Conservation (phyloP, 1,140 invertebrate species). For the Samia ricini region DNA sequence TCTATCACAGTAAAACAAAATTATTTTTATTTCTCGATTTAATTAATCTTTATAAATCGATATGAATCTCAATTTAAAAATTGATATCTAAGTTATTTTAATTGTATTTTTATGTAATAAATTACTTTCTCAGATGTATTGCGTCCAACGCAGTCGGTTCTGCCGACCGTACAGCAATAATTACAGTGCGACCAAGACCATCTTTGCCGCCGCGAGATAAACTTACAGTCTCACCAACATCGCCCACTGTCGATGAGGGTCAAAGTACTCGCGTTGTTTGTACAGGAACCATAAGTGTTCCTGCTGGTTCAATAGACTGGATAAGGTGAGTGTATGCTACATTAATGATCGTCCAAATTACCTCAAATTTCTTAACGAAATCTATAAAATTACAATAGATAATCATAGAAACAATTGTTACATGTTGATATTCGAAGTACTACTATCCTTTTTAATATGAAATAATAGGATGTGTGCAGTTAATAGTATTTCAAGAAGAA, state of each 20-base stretch:
- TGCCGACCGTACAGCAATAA: conserved; percentile 37
- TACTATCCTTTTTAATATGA: no score
- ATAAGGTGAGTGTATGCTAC: conserved; percentile 43
- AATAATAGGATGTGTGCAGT: no score
- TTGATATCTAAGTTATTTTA: no score
- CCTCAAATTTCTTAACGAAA: no score
- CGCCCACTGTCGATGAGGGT: conserved; percentile 52
- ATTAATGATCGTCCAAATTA: not conserved
- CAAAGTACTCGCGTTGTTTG: conserved; percentile 53
- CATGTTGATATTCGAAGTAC: no score
- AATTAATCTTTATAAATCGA: no score
- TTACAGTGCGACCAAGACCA: conserved; percentile 46
- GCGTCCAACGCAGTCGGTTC: conserved; percentile 53
- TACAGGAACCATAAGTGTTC: conserved; percentile 49
- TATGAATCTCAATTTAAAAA: no score
- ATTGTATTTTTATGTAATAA: not conserved
- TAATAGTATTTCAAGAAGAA: no score
- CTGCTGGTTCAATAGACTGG: conserved; percentile 64
- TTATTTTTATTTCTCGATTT: no score
- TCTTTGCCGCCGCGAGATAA: conserved; percentile 29
- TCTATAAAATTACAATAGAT: no score
- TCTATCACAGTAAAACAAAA: no score
- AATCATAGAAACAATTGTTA: no score
- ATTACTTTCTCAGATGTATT: conserved; percentile 42
- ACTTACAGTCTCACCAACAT: conserved; percentile 41